phyloP scores from a whole-genome alignment of 1,140 invertebrate species.

The Eumaeus atala region DNA sequence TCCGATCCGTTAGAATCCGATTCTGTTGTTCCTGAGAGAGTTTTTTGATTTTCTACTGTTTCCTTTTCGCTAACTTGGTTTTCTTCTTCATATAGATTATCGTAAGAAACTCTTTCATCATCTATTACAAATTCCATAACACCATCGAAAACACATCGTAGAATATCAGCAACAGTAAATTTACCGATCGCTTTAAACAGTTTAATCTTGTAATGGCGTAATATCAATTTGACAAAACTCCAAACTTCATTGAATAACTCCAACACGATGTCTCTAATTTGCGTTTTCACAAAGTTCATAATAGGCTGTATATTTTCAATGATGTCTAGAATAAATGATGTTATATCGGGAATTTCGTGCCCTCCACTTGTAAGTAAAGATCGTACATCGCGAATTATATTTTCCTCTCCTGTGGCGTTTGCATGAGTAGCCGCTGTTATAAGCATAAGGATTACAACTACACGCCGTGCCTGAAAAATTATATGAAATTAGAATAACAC shows the following conservation, averaged over 20 bases:
- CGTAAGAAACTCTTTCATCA: background rate
- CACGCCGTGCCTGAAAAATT: background rate
- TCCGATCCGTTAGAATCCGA: too few relatives aligned
- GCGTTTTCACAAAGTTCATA: conserved; percentile 31
- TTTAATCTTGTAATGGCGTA: conserved; percentile 33
- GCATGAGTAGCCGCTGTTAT: background rate
- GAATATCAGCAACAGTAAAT: conserved; percentile 35
- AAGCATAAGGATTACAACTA: background rate
- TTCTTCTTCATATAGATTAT: too few relatives aligned
- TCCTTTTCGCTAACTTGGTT: too few relatives aligned
- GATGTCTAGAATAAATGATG: conserved; percentile 16
- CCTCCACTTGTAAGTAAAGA: background rate
- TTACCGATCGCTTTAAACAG: conserved; percentile 35
- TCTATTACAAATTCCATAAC: conserved; percentile 32
- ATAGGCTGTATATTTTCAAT: conserved; percentile 22
- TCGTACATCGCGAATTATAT: conserved; percentile 5
- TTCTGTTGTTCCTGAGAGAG: too few relatives aligned
- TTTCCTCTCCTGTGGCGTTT: background rate
- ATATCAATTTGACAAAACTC: conserved; percentile 24
- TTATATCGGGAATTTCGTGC: conserved; percentile 10
- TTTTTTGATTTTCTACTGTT: too few relatives aligned
- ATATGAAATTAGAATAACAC: background rate
- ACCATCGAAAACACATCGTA: conserved; percentile 35
- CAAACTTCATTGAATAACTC: conserved; percentile 31
- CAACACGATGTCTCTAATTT: conserved; percentile 35